Base-by-base conservation (phyloP, 2,113 vertebrate species). In the Xenopus borealis region DNA sequence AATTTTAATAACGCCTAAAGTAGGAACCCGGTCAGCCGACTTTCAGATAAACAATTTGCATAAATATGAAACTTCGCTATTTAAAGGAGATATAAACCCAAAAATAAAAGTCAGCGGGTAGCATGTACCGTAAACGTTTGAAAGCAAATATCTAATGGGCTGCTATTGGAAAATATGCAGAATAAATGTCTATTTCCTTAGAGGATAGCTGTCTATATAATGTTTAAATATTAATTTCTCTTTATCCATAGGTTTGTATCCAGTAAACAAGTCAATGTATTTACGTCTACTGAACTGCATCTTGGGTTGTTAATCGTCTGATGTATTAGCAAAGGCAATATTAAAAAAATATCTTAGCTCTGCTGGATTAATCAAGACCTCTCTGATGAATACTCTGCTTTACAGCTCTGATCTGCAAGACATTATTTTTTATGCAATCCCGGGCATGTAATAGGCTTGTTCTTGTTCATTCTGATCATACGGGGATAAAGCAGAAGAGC, bases 391-490 rank as follows among this genome's bases (percentile, higher is more conserved):
- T 27, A 52, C 16, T 3, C 33, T 40, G 33, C 33, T 52, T 68
- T 19, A 47, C 17, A 18, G n/a, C 13, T 16, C n/a, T 44, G 57
- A 52, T 62, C 44, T 63, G 33, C 46, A 63, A 63, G 58, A 50
- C 50, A 63, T 14, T 47, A 63, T 52, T 72, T 63, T 19, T 53
- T 63, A 72, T 69, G 45, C 66, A 12, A n/a, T 7, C 18, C 14
- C 33, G 18, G 30, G 72, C 33, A 59, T 74, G 55, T 66, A 58
- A 73, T 45, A 65, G 64, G 27, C 27, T 62, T 62, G 55, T 52
- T 55, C 17, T 55, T 55, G 3, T 55, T 55, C 33, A 33, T 30
- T 45, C 27, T 45, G 33, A 46, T 33, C 47, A 70, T 57, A 70
- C 20, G 63, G 63, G 27, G 18, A 69, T 57, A 64, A 69, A 53